These are phyloP conservation scores for Pluvianellus socialis DNA, from an alignment of 2,113 vertebrate genomes.

Conservation along the genomic window DNA sequence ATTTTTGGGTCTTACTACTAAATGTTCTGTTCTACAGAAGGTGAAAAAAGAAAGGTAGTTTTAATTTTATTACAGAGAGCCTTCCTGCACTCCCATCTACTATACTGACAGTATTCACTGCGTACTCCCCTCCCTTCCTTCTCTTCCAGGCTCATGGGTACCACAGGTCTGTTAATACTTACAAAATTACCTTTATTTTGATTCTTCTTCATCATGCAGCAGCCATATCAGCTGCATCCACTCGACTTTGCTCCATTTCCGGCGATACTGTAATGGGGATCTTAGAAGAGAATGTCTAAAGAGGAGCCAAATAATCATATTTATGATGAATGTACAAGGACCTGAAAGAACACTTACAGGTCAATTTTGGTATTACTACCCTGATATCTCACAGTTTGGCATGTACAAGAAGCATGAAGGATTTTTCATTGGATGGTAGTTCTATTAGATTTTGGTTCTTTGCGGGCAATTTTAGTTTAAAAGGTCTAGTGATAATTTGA, in stretches of 20 bases:
- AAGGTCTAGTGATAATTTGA: not conserved
- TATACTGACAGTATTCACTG: not conserved
- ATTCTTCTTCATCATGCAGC: not conserved
- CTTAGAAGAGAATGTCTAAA: not conserved
- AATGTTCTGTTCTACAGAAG: not conserved
- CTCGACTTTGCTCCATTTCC: not conserved
- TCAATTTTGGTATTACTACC: not conserved
- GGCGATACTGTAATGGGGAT: not conserved
- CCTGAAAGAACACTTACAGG: not conserved
- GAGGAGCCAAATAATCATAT: not conserved
- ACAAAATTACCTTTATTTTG: not conserved
- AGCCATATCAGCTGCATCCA: not conserved
- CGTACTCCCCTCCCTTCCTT: not conserved
- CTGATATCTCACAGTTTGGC: not conserved
- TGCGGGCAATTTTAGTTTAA: not conserved
- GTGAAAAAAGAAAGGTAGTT: not conserved
- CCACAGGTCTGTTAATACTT: not conserved
- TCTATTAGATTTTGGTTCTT: not conserved
- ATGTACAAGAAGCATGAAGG: not conserved
- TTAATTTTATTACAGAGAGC: not conserved
- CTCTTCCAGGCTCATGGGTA: not conserved
- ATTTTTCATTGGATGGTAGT: not conserved
- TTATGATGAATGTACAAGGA: not conserved
- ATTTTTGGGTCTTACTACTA: not conserved
- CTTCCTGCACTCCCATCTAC: not conserved